Percentiles rank a stretch among this genome's conserved stretches.
These are phyloP conservation scores for Pleuronectes platessa DNA, from an alignment of 2,113 vertebrate genomes.

Conservation along the genomic window DNA sequence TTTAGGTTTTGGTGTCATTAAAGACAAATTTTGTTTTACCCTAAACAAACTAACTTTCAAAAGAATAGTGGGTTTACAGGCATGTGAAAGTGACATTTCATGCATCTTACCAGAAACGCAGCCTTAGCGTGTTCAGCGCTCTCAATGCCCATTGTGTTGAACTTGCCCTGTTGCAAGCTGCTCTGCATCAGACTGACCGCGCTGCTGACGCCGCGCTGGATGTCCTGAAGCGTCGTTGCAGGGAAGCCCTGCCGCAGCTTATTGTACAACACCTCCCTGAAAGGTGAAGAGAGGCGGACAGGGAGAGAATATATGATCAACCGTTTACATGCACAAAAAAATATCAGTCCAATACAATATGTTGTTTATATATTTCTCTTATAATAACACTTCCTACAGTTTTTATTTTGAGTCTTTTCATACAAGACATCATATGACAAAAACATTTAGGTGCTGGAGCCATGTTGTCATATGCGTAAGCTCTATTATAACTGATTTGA, in stretches of 20 bases:
- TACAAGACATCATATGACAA: too few species aligned
- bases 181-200: slow-evolving; percentile 98
- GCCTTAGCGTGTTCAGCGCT: slow-evolving; percentile 93
- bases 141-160: slow-evolving; percentile 96
- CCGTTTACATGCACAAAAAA: not conserved
- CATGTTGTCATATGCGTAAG: too few species aligned
- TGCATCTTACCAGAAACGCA: slow-evolving; percentile 90
- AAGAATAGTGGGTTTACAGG: not conserved
- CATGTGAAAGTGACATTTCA: not conserved
- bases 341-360: too few species aligned
- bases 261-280: slow-evolving; percentile 92
- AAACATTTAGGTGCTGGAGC: too few species aligned
- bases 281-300: not conserved
- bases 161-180: slow-evolving; percentile 98
- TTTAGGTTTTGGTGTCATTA: not conserved
- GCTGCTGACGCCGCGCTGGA: slow-evolving; percentile 97
- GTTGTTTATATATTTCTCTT: too few species aligned
- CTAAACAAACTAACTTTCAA: not conserved
- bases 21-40: not conserved
- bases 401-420: too few species aligned
- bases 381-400: too few species aligned
- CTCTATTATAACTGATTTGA: too few species aligned
- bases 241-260: slow-evolving; percentile 95
- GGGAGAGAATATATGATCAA: not conserved
- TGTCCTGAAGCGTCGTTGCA: slow-evolving; percentile 94